Evolutionary conservation across 2,113 vertebrate genomes (phyloP), one percentile per base, ranked within the genome.

Genomic region (Garra rufa): DNA sequence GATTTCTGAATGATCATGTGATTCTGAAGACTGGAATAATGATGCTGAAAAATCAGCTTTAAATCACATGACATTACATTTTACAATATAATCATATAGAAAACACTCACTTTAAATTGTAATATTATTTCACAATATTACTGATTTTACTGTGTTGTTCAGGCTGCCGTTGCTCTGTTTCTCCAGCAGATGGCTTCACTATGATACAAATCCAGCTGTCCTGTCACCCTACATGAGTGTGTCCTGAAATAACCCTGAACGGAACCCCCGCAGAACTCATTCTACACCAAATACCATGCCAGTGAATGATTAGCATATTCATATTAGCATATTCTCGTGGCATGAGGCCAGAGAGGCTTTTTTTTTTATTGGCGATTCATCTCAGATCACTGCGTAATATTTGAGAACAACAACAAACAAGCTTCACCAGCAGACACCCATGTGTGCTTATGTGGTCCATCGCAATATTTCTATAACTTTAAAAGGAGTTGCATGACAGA

Each of bases 101-200:
- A 61, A 26, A 28, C 1, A 26, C 4, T 67, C 4, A 3, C 3
- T 17, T 65, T 15, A 9, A 17, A 65, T 19, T 9, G 1, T 9
- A 65, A 65, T 34, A 65, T 19, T 67, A 34, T 34, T 30, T 34
- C 63, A 65, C 7, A 65, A 4, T 65, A 19, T 19, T 34, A 17
- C 26, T 8, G 26, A 14, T 63, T 15, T 15, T 61, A 26, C 11
- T 15, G 11, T 7, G 1, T 65, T 30, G 61, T 17, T 30, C 8
- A n/a, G 65, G 55, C 61, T 74, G 76, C 57, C 46, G 21, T 55
- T 44, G 41, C 24, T 34, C 5, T 9, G 24, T 70, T 13, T 21
- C 7, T 48, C 76, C 85, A 87, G 69, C 67, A 87, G 85, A 87
- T 75, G 85, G 76, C 82, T 75, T 76, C 13, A 81, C 34, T 14